These are phyloP conservation scores for Clanis bilineata DNA, from an alignment of 2,888 invertebrate genomes.

Conservation along the genomic window DNA sequence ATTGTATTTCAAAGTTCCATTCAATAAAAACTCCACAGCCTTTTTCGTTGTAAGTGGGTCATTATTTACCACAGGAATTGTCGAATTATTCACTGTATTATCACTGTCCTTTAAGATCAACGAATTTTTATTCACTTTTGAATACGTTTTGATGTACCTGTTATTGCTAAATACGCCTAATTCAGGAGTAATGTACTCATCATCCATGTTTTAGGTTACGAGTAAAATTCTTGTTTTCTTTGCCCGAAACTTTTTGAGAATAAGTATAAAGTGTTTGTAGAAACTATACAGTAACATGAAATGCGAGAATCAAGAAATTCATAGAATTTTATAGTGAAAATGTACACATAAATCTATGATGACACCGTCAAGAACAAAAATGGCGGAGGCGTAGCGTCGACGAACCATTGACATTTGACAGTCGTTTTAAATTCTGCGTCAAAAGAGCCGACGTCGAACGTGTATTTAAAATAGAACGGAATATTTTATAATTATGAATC, in stretches of 20 bases:
- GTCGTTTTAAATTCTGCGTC: neutral
- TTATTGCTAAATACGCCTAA: conserved; percentile 21
- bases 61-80: conserved; percentile 16
- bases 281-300: neutral
- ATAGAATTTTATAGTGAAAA: neutral
- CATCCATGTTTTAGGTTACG: conserved; percentile 43
- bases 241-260: neutral
- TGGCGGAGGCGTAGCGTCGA: conserved; percentile 9
- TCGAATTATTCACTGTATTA: conserved; percentile 11
- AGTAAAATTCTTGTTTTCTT: neutral
- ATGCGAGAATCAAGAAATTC: neutral
- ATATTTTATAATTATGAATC: no score
- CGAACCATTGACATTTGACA: neutral
- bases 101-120: neutral
- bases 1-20: conserved; percentile 53
- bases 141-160: conserved; percentile 30
- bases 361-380: conserved; percentile 7
- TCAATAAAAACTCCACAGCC: conserved; percentile 58
- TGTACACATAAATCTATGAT: neutral
- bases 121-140: conserved; percentile 19
- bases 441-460: no score
- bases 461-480: no score
- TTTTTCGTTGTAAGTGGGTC: conserved; percentile 55
- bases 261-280: neutral
- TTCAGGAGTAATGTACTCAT: conserved; percentile 26